Evolutionary conservation across 1,140 invertebrate genomes (phyloP), one percentile per base, ranked within the genome.

Genomic region (Bombus superbus): DNA sequence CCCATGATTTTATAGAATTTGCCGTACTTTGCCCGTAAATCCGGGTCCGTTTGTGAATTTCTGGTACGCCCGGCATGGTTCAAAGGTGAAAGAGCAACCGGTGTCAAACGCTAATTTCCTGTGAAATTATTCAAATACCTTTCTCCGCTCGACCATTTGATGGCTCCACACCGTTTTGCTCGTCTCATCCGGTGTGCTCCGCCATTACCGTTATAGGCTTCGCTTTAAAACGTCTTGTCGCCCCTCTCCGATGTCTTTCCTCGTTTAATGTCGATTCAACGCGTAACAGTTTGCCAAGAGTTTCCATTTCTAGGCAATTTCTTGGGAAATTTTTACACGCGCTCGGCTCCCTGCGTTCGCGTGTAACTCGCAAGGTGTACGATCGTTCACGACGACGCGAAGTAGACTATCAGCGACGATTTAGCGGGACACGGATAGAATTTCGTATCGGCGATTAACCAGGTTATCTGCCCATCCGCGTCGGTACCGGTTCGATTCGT

Each of bases 41-140:
- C 40, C 32, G 75, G 28, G 62, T 62, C 53, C 66, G 83, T 84
- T 84, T 72, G 83, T 59, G 82, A 78, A 78, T 83, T 69, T 78
- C 74, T 53, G 66, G 35, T 59, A 57, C 64, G 8, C n/a, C n/a
- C 68, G 32, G 8, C 47, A 18, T 8, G 44, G 83, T 75, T 77
- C 53, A 79, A 88, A 87, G 77, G 79, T 86, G 57, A 80, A 81
- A 83, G 87, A 91, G 91, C 88, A 91, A 91, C 89, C 91, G 87
- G 91, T 91, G 91, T 91, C 90, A 90, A 88, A 74, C 86, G 88
- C 72, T 91, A 91, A 91, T 91, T 91, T 91, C 89, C 91, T 91
- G 90, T 88, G 82, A 91, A 91, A 91, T 91, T 91, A 91, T 91
- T 91, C 91, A 91, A 91, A 91, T 91, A 85, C 73, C 89, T 88